These are phyloP conservation scores for Sigmodon hispidus DNA, from an alignment of 2,113 vertebrate genomes.

Conservation along the genomic window DNA sequence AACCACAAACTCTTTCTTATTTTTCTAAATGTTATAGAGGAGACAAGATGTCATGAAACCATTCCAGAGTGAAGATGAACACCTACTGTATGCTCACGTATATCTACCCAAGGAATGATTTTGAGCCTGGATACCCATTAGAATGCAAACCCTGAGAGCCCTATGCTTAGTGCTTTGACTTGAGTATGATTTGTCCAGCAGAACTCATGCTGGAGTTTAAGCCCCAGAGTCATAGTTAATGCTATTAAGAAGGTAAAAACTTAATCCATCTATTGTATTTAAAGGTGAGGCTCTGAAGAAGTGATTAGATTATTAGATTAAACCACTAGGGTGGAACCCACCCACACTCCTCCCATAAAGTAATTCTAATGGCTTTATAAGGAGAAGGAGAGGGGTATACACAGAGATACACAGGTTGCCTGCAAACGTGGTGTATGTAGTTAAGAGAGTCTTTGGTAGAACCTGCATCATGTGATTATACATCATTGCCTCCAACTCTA, in stretches of 20 bases:
- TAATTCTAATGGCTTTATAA: neutral
- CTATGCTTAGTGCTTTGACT: neutral
- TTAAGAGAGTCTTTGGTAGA: too few species aligned
- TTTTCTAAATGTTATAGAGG: neutral
- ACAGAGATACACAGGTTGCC: neutral
- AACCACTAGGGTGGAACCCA: neutral
- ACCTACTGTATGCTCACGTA: accelerated
- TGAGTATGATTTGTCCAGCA: neutral
- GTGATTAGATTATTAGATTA: neutral
- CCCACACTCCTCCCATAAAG: neutral
- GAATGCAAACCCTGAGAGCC: too few species aligned
- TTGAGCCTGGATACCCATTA: accelerated
- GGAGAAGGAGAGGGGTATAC: neutral
- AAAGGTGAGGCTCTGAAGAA: neutral
- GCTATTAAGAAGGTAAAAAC: neutral
- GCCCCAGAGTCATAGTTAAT: neutral
- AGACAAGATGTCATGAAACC: neutral
- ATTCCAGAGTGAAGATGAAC: neutral
- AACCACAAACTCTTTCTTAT: neutral
- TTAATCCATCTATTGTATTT: neutral
- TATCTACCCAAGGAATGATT: too few species aligned
- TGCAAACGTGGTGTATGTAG: too few species aligned
- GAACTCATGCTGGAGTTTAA: neutral
- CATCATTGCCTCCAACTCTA: neutral
- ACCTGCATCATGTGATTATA: neutral